Percentiles rank a stretch among this genome's conserved stretches.
Conservation (phyloP, 2,113 vertebrate genomes). For the Elachura formosa region DNA sequence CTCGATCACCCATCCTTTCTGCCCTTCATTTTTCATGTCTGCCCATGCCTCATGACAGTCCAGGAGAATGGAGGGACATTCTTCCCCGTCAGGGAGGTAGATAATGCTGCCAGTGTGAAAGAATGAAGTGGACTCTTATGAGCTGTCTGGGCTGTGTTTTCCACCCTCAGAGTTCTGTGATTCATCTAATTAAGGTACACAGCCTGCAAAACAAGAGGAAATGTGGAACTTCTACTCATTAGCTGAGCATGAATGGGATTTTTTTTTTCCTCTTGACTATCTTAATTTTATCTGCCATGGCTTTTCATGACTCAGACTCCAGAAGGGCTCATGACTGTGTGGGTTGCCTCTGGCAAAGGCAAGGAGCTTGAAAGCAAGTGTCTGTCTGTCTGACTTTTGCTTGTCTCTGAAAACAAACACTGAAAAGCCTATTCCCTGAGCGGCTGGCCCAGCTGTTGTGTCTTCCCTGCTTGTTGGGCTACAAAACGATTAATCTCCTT, state of each 20-base stretch:
- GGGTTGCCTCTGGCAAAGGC: slow-evolving; percentile 57
- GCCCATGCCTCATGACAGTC: not conserved
- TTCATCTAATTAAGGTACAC: slow-evolving; percentile 59
- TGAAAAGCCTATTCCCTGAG: slow-evolving; percentile 35
- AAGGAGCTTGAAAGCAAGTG: slow-evolving; percentile 47
- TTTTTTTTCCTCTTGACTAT: slow-evolving; percentile 7
- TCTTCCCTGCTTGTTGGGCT: not conserved
- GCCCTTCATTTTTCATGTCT: not conserved
- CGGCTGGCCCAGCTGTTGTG: slow-evolving; percentile 10
- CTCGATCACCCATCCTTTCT: not conserved
- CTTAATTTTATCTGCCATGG: slow-evolving; percentile 6
- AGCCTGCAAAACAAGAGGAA: slow-evolving; percentile 32
- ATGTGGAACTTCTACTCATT: slow-evolving; percentile 36
- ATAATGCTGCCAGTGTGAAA: slow-evolving; percentile 31
- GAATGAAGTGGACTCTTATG: slow-evolving; percentile 16
- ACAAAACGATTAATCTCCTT: slow-evolving; percentile 45
- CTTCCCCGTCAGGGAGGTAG: not conserved
- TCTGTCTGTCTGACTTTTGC: slow-evolving; percentile 41
- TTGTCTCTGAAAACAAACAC: slow-evolving; percentile 48
- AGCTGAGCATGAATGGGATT: slow-evolving; percentile 16
- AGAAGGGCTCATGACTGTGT: slow-evolving; percentile 48
- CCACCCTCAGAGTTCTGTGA: slow-evolving; percentile 1
- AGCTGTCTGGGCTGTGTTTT: not conserved
- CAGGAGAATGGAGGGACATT: not conserved
- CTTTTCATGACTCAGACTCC: slow-evolving; percentile 48